These are phyloP conservation scores for Myiozetetes cayanensis DNA, from an alignment of 2,113 vertebrate genomes.

Conservation along the genomic window DNA sequence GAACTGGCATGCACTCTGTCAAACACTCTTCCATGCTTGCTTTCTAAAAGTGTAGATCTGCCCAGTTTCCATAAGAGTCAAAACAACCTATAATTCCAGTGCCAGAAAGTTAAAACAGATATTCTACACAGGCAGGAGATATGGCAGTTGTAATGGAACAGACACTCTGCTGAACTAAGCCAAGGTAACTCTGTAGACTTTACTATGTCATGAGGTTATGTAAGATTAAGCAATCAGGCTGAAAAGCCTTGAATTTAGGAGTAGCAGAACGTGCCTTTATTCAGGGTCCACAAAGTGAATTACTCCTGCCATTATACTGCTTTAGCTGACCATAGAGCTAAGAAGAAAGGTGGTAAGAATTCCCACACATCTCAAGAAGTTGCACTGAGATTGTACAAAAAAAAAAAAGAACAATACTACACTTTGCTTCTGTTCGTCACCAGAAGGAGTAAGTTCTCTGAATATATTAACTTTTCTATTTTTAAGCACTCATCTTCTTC, in stretches of 20 bases:
- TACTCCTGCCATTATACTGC: background rate
- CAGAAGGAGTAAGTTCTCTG: background rate
- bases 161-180: background rate
- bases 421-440: background rate
- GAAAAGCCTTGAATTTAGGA: background rate
- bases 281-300: background rate
- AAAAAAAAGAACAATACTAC: background rate
- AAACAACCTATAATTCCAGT: background rate
- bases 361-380: fast-evolving
- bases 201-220: background rate
- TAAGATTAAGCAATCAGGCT: background rate
- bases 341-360: background rate
- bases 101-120: background rate
- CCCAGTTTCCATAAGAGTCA: background rate
- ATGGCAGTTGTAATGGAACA: background rate
- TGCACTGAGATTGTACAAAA: background rate
- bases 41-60: background rate
- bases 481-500: background rate
- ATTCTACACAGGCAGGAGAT: background rate
- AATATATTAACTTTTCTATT: background rate
- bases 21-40: background rate
- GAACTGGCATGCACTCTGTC: background rate
- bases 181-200: background rate
- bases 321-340: background rate
- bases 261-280: background rate